A percentile compares a stretch with the other conserved stretches of the same genome.
Evolutionary conservation across 2,113 vertebrate genomes (phyloP).

Genomic region (Corythoichthys intestinalis): DNA sequence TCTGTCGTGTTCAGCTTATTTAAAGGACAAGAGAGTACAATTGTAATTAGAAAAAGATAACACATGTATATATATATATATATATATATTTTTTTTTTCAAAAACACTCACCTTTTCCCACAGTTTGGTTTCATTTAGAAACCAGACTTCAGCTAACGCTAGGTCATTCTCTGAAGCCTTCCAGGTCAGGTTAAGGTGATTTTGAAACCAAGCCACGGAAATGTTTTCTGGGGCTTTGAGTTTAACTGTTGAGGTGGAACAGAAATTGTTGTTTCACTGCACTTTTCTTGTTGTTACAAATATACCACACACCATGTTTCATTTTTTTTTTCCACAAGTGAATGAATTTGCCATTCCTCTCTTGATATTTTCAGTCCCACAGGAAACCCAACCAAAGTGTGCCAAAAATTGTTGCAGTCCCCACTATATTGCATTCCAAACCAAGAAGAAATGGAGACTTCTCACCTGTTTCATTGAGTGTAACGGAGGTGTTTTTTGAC

Average conservation of each 20-base stretch:
- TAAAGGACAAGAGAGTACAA: not conserved
- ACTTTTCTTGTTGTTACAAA: not conserved
- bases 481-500: conserved; percentile 33
- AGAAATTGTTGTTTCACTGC: not conserved
- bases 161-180: not conserved
- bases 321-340: not conserved
- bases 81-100: not conserved
- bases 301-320: not conserved
- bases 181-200: conserved; percentile 51
- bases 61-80: not conserved
- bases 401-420: not conserved
- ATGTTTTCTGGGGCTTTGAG: conserved; percentile 45
- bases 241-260: conserved; percentile 54
- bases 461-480: conserved; percentile 43
- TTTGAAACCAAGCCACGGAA: conserved; percentile 31
- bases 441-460: not conserved
- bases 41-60: not conserved
- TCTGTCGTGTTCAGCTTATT: not conserved
- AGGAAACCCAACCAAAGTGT: not conserved
- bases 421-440: not conserved
- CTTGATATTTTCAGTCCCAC: not conserved
- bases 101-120: conserved; percentile 46
- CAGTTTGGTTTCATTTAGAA: conserved; percentile 6
- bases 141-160: conserved; percentile 44
- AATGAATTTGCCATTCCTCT: not conserved